Evolutionary conservation across 2,888 invertebrate genomes (phyloP).

Genomic region (Brachyptera putata): DNA sequence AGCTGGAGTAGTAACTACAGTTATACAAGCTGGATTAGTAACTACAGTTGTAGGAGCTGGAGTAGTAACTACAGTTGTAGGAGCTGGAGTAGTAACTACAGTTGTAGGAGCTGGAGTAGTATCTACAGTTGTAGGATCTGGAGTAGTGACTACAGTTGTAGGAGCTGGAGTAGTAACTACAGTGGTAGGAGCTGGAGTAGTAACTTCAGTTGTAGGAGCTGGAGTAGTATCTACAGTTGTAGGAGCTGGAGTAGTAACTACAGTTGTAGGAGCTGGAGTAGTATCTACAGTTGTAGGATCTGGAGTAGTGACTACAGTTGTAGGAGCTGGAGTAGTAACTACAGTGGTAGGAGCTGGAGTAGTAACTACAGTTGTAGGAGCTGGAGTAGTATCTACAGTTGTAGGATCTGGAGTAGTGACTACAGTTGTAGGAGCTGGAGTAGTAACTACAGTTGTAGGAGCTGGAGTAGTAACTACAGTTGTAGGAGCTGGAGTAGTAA

Average conservation of each 20-base stretch:
- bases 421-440: background rate
- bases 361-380: background rate
- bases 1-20: background rate
- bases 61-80: background rate
- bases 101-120: background rate
- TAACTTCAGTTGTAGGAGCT: background rate
- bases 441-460: background rate
- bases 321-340: background rate
- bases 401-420: background rate
- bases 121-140: background rate
- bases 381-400: background rate
- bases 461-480: background rate
- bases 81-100: background rate
- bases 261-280: background rate
- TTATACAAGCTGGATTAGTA: background rate
- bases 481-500: background rate
- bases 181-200: background rate
- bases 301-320: background rate
- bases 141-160: background rate
- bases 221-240: background rate
- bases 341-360: background rate
- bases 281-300: background rate
- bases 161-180: background rate
- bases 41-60: background rate
- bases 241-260: background rate